Conservation (phyloP, 2,113 vertebrate species). For the Psilopogon haemacephalus region DNA sequence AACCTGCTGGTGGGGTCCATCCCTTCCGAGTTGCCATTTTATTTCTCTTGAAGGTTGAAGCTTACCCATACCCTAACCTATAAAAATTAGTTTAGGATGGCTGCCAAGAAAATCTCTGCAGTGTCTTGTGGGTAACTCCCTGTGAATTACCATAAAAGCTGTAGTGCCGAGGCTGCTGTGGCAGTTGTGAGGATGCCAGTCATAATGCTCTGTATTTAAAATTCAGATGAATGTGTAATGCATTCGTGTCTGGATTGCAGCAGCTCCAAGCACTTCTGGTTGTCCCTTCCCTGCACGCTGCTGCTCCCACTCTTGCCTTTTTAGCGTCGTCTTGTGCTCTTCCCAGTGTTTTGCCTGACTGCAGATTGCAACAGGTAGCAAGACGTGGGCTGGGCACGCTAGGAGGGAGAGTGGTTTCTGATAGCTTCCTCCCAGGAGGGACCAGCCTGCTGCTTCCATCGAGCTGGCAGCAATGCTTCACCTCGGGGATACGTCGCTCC, state of each 20-base stretch:
- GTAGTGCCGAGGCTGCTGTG: conserved; percentile 43
- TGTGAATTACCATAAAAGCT: conserved; percentile 74
- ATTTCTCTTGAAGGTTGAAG: conserved; percentile 33
- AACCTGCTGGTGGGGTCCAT: not conserved
- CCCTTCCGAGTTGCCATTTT: not conserved
- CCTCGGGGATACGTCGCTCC: not conserved
- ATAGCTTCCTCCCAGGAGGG: conserved; percentile 47
- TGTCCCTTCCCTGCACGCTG: not conserved
- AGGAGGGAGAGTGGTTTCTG: conserved; percentile 40
- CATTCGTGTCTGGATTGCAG: conserved; percentile 5
- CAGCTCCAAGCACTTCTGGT: not conserved
- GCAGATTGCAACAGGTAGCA: conserved; percentile 38
- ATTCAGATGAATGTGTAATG: conserved; percentile 62
- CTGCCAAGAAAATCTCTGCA: conserved; percentile 76
- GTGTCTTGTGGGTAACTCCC: conserved; percentile 79
- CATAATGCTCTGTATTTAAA: conserved; percentile 66
- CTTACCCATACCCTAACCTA: conserved; percentile 58
- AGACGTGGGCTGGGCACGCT: fast-evolving
- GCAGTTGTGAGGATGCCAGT: conserved; percentile 54
- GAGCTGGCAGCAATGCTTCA: not conserved
- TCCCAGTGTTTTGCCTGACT: not conserved
- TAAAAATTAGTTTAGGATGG: conserved; percentile 75
- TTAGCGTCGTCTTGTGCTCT: fast-evolving
- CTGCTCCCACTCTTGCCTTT: not conserved
- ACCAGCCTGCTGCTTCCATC: not conserved